Base-by-base conservation (phyloP, 2,888 invertebrate species). In the Osmoderma eremita region DNA sequence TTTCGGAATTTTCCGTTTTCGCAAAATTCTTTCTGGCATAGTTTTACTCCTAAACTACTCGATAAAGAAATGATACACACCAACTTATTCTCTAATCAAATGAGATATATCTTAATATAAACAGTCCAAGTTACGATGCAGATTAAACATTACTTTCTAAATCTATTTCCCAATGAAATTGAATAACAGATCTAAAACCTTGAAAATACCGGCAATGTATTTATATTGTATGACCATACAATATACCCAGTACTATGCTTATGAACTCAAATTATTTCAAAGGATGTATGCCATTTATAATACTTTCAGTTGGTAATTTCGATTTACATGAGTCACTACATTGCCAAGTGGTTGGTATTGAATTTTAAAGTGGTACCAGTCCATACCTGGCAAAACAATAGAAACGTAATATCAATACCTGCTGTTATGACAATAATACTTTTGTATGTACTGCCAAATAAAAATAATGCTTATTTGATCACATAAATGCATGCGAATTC, bases 171-270 rank as follows among this genome's bases (percentile, higher is more conserved):
- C 30, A 30, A 30, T 30, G 30, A 30, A 30, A 10, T 30, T 30
- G 30, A 30, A 30, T 30, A 30, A 30, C 30, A 30, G 10, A 30
- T 30, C 30, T 30, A 48, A 12, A 20, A 48, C 48, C 48, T 48
- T 48, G 48, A 48, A 48, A 48, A 6, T 48, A 48, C 20, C 48
- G 17, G 17, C 20, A 48, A 48, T 48, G 20, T 48, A 48, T 48
- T 48, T 48, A 48, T 48, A 48, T 48, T 48, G 48, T 20, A 48
- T 48, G 48, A 48, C 48, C 12, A 20, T 20, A 48, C 18, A 17
- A 45, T 48, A 20, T 45, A 45, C 18, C 48, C 17, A 12, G 48
- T 48, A 30, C 30, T 30, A 30, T 30, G 30, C 8, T 30, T 30
- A 30, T 30, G 30, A 3, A 30, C 30, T 30, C 30, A 2, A 30